A percentile compares a stretch with the other conserved stretches of the same genome.
Conservation (phyloP, 2,888 invertebrate species). For the Norana najaformis region DNA sequence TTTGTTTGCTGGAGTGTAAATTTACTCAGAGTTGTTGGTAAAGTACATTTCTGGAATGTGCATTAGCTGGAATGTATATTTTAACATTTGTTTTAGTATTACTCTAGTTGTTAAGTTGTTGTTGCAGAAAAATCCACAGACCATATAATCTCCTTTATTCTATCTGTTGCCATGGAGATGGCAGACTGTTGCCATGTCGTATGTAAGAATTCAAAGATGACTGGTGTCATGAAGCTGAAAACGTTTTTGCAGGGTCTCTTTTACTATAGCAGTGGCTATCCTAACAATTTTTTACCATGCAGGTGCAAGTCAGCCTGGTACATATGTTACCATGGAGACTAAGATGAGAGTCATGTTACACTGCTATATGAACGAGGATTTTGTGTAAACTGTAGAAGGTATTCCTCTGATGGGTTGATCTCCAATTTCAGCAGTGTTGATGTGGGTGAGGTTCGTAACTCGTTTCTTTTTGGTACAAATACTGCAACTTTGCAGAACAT, state of each 20-base stretch:
- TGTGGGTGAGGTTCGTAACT: background rate
- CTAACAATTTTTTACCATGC: background rate
- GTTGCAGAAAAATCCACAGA: background rate
- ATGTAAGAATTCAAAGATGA: background rate
- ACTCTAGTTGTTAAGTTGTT: background rate
- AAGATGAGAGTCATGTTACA: too few relatives aligned
- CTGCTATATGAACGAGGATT: background rate
- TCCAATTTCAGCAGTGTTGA: background rate
- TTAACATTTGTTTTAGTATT: background rate
- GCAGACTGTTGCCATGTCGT: background rate
- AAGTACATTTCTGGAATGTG: background rate
- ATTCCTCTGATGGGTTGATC: background rate
- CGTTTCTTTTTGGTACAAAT: background rate
- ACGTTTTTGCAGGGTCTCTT: background rate
- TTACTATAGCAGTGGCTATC: background rate
- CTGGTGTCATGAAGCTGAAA: background rate
- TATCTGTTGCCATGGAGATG: background rate
- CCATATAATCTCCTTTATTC: background rate
- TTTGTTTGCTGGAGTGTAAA: background rate
- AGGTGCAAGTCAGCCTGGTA: too few relatives aligned
- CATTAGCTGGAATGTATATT: background rate
- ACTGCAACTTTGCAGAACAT: background rate
- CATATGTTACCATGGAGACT: too few relatives aligned
- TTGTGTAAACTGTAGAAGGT: background rate
- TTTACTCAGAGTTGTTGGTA: too few relatives aligned